A percentile compares a stretch with the other conserved stretches of the same genome.
phyloP scores from a whole-genome alignment of 2,113 vertebrate species.

The Macquaria australasica region DNA sequence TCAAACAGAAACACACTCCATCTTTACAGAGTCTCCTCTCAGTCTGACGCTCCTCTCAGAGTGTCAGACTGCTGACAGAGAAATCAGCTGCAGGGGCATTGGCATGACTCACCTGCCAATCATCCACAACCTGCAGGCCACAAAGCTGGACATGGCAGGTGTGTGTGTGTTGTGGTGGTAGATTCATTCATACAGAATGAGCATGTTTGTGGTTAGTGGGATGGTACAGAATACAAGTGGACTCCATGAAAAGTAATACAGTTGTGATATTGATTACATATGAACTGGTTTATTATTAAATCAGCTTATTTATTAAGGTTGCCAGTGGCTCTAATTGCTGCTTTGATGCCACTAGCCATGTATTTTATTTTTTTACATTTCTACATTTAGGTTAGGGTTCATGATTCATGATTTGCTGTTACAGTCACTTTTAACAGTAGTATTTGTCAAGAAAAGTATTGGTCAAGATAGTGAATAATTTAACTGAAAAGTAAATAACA shows the following conservation, averaged over 20 bases:
- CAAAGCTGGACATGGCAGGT: conserved; percentile 86
- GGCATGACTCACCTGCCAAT: conserved; percentile 82
- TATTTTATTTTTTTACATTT: not conserved
- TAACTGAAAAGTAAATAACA: not conserved
- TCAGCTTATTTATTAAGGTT: not conserved
- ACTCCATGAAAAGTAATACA: not conserved
- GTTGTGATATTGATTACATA: not conserved
- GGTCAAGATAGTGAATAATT: not conserved
- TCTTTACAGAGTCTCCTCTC: conserved; percentile 66
- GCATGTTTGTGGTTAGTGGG: not conserved
- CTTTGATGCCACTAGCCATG: not conserved
- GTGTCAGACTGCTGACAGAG: conserved; percentile 78
- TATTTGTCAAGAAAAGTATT: not conserved
- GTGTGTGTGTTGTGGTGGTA: conserved; percentile 14
- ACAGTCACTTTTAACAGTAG: not conserved
- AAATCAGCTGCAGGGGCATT: conserved; percentile 80
- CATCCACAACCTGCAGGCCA: conserved; percentile 81
- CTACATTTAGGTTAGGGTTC: not conserved
- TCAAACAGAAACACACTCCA: conserved; percentile 54
- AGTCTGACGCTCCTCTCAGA: conserved; percentile 61
- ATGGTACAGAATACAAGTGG: not conserved
- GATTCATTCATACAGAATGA: not conserved
- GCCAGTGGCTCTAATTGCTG: not conserved
- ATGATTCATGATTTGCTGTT: not conserved
- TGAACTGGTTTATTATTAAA: not conserved